These are phyloP conservation scores for Lasioglossum morio DNA, from an alignment of 2,888 invertebrate species.

Conservation along the genomic window DNA sequence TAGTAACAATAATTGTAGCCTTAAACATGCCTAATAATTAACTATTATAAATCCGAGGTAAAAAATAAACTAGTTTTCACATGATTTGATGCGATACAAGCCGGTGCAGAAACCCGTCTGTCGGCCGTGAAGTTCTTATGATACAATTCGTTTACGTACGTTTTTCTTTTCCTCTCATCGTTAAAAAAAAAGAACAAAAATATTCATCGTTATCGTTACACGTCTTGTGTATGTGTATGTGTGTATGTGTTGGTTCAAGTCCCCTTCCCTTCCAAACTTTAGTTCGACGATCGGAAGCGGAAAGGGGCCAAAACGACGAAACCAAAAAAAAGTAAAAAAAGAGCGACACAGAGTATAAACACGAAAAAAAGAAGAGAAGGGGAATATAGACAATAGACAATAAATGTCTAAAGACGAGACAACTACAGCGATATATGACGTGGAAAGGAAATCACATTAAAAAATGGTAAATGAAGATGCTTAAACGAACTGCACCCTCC, in stretches of 20 bases:
- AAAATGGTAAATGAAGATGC: slow-evolving; percentile 49
- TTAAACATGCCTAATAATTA: slow-evolving; percentile 73
- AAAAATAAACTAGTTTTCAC: slow-evolving; percentile 71
- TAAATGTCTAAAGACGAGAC: slow-evolving; percentile 60
- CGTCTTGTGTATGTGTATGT: neutral
- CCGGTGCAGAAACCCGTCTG: slow-evolving; percentile 68
- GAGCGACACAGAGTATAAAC: slow-evolving; percentile 43
- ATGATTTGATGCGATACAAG: slow-evolving; percentile 57
- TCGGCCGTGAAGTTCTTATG: slow-evolving; percentile 70
- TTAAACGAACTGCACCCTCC: slow-evolving; percentile 70
- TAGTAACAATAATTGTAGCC: slow-evolving; percentile 74
- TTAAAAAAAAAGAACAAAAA: slow-evolving; percentile 44
- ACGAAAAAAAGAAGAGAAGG: slow-evolving; percentile 38
- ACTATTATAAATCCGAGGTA: slow-evolving; percentile 74
- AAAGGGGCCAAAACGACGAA: slow-evolving; percentile 53
- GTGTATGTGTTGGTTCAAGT: slow-evolving; percentile 26
- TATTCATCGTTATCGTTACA: slow-evolving; percentile 36
- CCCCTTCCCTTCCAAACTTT: slow-evolving; percentile 41
- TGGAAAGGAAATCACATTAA: slow-evolving; percentile 61
- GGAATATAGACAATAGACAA: slow-evolving; percentile 54
- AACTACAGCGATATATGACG: slow-evolving; percentile 69
- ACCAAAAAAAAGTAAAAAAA: slow-evolving; percentile 37
- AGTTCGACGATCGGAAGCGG: slow-evolving; percentile 51
- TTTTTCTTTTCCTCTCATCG: neutral
- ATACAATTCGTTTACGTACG: slow-evolving; percentile 66